Evolutionary conservation across 92 coral and sea anemone genomes (phyloP).

Genomic region (Umimayanthus kanabou): DNA sequence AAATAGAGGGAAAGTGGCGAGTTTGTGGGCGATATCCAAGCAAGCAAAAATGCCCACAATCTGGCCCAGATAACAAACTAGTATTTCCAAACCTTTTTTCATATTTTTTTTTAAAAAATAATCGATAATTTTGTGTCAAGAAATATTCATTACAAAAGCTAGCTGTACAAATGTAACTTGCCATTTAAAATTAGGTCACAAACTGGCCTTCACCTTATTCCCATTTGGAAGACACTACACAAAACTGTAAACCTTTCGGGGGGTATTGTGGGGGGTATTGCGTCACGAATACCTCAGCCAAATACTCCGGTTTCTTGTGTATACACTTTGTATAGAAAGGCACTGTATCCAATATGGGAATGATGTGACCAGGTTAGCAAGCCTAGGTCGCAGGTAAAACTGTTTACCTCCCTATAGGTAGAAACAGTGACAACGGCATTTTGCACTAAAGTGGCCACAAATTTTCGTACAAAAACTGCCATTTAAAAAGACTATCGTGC

Average conservation of each 20-base stretch:
- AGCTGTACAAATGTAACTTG: conserved; percentile 15
- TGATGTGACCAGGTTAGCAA: background rate
- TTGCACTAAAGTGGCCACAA: background rate
- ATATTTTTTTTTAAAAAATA: background rate
- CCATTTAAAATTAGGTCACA: background rate
- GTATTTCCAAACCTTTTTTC: conserved; percentile 12
- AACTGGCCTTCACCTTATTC: conserved; percentile 2
- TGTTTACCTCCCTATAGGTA: background rate
- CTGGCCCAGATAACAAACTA: background rate
- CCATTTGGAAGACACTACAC: background rate
- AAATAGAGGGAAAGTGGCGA: conserved; percentile 16
- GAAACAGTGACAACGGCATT: background rate
- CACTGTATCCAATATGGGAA: background rate
- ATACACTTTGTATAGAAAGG: background rate
- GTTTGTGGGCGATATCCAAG: background rate
- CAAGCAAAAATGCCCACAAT: background rate
- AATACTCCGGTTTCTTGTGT: too few species aligned
- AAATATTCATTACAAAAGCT: conserved; percentile 6
- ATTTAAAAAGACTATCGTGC: background rate
- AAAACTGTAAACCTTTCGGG: background rate
- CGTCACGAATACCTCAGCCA: background rate
- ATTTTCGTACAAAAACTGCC: background rate
- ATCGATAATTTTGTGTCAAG: background rate
- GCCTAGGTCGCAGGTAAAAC: background rate
- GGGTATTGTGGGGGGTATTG: too few species aligned